Evolutionary conservation across 2,113 vertebrate species (phyloP), one percentile per base, ranked within the genome.

Genomic region (Collichthys lucidus): DNA sequence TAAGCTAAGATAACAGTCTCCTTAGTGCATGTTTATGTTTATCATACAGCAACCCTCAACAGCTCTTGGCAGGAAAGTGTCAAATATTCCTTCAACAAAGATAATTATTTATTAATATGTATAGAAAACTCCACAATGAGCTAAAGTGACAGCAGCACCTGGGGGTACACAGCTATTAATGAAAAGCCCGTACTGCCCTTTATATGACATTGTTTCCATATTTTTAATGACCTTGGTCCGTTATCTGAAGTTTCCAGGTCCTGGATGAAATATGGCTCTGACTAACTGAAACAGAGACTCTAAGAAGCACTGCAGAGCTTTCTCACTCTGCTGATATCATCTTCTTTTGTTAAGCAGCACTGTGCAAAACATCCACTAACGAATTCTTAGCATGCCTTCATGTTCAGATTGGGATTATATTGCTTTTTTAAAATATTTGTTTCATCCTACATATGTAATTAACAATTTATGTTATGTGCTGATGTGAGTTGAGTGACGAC

Each of bases 191-290:
- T 16, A 7, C 12, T 75, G 64, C 14, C 47, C 75, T 68, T 52
- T 35, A 59, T 24, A 5, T 15, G 19, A 57, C 59, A 70, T 44
- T 63, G n/a, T 44, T 72, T 19, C 8, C 57, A 44, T 29, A 24
- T 35, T 70, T 59, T 40, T 4, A 56, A 56, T 11, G 2, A 29
- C 26, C 26, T 49, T 64, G 53, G 31, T 50, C 9, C 2, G 3
- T 61, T 49, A 55, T 82, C 31, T 72, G 50, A 68, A 20, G 50
- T 29, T 72, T 7, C 19, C 71, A 55, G 9, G 8, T 77, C 17
- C 66, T 68, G 26, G 44, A 66, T 85, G 69, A 60, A 57, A 59
- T 80, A 24, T 71, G 3, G 35, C 71, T 69, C 46, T 35, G 63
- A 42, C 19, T 11, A 14, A 8, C 40, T 26, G 14, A 4, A 3